A percentile compares a stretch with the other conserved stretches of the same genome.
phyloP scores from a whole-genome alignment of 2,113 vertebrate species.

The Mustela nigripes region DNA sequence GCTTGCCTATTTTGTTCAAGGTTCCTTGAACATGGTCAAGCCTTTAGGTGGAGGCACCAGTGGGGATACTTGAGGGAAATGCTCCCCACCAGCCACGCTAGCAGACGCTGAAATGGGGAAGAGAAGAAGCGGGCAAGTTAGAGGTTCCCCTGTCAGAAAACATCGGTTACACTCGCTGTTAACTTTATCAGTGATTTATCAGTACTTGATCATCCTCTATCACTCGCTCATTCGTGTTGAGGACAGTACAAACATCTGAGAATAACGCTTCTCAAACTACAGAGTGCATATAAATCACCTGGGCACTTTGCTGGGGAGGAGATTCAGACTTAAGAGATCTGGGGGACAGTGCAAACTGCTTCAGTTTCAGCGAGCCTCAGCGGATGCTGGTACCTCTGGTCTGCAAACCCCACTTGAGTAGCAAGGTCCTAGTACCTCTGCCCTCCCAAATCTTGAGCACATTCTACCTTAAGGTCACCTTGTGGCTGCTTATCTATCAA shows the following conservation, averaged over 20 bases:
- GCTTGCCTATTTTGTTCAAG: neutral
- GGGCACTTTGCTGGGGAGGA: neutral
- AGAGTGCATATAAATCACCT: neutral
- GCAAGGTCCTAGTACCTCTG: neutral
- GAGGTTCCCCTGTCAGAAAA: conserved; percentile 28
- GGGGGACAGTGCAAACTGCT: neutral
- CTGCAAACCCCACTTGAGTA: neutral
- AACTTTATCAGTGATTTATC: neutral
- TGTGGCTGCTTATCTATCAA: neutral
- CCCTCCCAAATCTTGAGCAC: neutral
- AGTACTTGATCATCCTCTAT: neutral
- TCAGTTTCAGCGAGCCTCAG: neutral
- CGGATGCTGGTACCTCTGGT: neutral
- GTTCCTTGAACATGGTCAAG: neutral
- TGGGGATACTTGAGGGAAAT: neutral
- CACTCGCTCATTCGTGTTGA: neutral
- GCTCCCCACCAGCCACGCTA: neutral
- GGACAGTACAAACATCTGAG: neutral
- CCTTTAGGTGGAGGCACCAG: neutral
- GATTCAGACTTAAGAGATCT: neutral
- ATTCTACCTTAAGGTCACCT: neutral
- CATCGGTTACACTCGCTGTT: neutral
- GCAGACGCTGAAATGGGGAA: neutral
- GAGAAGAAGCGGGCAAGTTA: neutral
- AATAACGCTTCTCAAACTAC: neutral